Base-by-base conservation (phyloP, 2,888 invertebrate genomes). In the Tipula lateralis region DNA sequence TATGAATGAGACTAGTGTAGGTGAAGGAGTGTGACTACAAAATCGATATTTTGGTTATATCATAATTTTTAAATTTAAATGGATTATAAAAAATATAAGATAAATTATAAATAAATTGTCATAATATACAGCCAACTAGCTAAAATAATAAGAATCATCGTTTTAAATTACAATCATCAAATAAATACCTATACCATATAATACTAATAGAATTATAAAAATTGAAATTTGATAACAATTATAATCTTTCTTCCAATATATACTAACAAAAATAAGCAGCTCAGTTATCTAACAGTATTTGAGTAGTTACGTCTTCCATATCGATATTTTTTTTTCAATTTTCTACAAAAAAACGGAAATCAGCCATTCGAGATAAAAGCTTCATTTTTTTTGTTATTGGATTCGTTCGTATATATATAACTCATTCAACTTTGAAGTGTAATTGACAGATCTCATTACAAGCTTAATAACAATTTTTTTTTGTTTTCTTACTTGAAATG, bases 391-490 rank as follows among this genome's bases (percentile, higher is more conserved):
- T 66, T n/a, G n/a, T 19, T 19, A 66, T 66, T 66, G 24, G 24
- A 66, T 66, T 66, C 66, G 24, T 66, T 66, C 66, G 66, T 24
- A 66, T 24, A n/a, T n/a, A n/a, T n/a, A 24, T 66, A 66, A 66
- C 24, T 9, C 24, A 24, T 66, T 66, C 24, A 66, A 66, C 24
- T 66, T 66, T 66, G 66, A 66, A 19, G 66, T 66, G 24, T 66
- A 66, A 66, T 66, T 66, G 66, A 66, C 66, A 66, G 66, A 66
- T 66, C 66, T 66, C 66, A 66, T 66, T 66, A 66, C 66, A 66
- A 66, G 66, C 66, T 7, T 9, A 66, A 66, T 66, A 66, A 66
- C 24, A 24, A n/a, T n/a, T 50, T 24, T 66, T 66, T 44, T 44
- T 44, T 44, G 44, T 44, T 44, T n/a, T 6, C 3, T 24, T n/a